Evolutionary conservation across 2,797 vertebrate genomes (phyloP).

Genomic region (Epinephelus coioides): DNA sequence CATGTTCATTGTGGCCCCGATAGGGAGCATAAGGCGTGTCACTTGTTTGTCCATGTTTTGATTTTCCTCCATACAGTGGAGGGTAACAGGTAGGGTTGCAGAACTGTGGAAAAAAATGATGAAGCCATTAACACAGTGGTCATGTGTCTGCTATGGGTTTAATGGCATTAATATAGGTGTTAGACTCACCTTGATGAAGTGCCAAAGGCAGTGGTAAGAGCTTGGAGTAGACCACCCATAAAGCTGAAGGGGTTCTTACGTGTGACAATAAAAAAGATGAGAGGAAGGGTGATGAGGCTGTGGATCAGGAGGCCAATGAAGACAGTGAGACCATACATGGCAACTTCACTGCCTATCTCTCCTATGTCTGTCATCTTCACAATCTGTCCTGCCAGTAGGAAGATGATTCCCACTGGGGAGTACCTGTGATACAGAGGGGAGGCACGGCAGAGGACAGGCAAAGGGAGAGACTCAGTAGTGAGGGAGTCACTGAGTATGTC

Average conservation of each 20-base stretch:
- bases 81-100: conserved; percentile 89
- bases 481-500: background rate
- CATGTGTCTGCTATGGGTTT: background rate
- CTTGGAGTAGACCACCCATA: conserved; percentile 87
- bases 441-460: background rate
- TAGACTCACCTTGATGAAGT: conserved; percentile 78
- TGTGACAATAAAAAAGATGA: conserved; percentile 89
- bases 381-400: conserved; percentile 90
- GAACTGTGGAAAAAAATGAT: conserved; percentile 82
- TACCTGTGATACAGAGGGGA: conserved; percentile 58
- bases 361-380: conserved; percentile 88
- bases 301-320: conserved; percentile 89
- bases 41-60: conserved; percentile 88
- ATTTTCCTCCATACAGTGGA: conserved; percentile 90
- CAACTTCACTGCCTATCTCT: conserved; percentile 86
- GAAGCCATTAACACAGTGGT: background rate
- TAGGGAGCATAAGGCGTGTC: conserved; percentile 88
- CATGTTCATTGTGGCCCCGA: conserved; percentile 92
- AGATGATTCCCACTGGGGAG: conserved; percentile 88
- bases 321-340: conserved; percentile 89
- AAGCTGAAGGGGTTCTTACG: conserved; percentile 89
- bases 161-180: background rate
- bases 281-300: conserved; percentile 85
- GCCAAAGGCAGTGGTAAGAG: conserved; percentile 89
- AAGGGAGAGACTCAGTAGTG: background rate